Conservation (phyloP, 2,888 invertebrate genomes). For the Quadroppia sp. region DNA sequence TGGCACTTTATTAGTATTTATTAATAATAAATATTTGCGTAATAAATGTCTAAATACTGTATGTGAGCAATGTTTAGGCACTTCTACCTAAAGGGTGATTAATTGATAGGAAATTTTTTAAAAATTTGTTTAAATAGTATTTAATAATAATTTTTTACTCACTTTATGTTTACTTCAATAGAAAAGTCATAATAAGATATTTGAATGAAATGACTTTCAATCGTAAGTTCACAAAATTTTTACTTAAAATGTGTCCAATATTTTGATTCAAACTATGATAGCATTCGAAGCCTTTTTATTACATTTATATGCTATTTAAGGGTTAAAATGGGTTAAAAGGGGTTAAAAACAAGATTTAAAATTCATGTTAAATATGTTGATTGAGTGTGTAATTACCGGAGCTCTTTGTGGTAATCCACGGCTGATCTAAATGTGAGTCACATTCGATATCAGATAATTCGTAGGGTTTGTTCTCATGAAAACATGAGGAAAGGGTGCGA, state of each 20-base stretch:
- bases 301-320: neutral
- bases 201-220: too few species aligned
- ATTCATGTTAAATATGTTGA: too few species aligned
- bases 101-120: too few species aligned
- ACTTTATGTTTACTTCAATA: neutral
- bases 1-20: neutral
- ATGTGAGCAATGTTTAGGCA: neutral
- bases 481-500: neutral
- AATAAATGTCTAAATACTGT: neutral
- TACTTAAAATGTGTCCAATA: neutral
- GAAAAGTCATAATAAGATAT: too few species aligned
- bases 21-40: neutral
- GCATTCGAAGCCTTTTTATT: neutral
- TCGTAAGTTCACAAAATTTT: too few species aligned
- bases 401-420: neutral
- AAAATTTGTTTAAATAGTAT: too few species aligned
- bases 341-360: too few species aligned
- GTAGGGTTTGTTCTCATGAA: neutral
- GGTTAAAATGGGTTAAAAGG: too few species aligned
- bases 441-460: neutral
- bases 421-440: conserved; percentile 1
- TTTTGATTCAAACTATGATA: neutral
- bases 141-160: neutral
- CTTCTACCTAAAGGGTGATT: neutral
- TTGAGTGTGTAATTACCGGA: neutral